Evolutionary conservation across 2,888 invertebrate genomes (phyloP).

Genomic region (Andrena hattorfiana): DNA sequence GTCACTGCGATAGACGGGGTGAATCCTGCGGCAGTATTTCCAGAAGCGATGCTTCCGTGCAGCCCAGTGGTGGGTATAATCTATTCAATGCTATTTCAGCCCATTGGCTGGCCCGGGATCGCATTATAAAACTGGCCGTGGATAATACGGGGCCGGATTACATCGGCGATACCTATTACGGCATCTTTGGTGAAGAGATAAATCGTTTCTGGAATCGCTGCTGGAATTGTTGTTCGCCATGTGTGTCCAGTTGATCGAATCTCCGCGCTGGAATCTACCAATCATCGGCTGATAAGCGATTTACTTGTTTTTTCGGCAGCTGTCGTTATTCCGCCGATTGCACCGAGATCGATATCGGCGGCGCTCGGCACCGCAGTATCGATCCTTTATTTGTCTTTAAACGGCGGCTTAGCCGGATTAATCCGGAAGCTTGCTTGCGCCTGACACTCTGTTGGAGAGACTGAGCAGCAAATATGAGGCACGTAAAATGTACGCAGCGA

Average conservation of each 20-base stretch:
- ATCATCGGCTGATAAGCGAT: constrained; percentile 22
- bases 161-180: constrained; percentile 30
- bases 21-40: constrained; percentile 16
- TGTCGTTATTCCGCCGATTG: constrained; percentile 8
- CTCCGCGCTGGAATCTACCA: constrained; percentile 19
- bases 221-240: constrained; percentile 30
- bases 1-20: constrained; percentile 12
- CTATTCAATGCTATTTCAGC: constrained; percentile 44
- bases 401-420: not conserved
- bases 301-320: not conserved
- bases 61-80: constrained; percentile 31
- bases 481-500: too few relatives aligned
- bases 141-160: constrained; percentile 40
- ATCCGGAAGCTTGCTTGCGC: not conserved
- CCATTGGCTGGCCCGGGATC: constrained; percentile 30
- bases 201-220: constrained; percentile 40
- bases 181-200: constrained; percentile 42
- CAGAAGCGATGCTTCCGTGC: constrained; percentile 20
- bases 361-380: not conserved
- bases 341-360: constrained; percentile 8
- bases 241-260: constrained; percentile 31
- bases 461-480: too few relatives aligned
- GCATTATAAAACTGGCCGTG: constrained; percentile 38
- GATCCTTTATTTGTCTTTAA: constrained; percentile 13
- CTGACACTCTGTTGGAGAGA: not conserved